A percentile compares a stretch with the other conserved stretches of the same genome.
Conservation (phyloP, 2,797 vertebrate genomes). For the Ptychobarbus kaznakovi region DNA sequence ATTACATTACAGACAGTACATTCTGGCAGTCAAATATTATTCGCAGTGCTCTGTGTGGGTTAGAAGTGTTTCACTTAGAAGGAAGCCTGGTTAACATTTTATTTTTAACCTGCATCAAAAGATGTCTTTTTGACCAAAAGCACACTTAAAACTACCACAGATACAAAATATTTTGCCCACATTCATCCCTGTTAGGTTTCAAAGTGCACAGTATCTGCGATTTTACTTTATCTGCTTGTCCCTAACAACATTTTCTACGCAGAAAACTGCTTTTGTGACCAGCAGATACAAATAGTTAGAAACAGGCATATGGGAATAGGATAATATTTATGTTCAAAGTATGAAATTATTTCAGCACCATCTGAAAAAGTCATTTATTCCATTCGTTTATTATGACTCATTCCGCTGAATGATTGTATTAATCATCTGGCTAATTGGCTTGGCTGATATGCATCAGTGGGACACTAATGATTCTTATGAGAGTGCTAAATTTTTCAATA, state of each 20-base stretch:
- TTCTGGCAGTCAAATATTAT: slow-evolving; percentile 19
- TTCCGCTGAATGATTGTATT: slow-evolving; percentile 50
- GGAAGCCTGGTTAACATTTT: neutral
- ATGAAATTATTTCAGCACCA: slow-evolving; percentile 50
- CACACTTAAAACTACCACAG: neutral
- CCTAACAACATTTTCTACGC: slow-evolving; percentile 15
- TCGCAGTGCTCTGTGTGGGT: neutral
- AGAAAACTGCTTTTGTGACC: slow-evolving; percentile 44
- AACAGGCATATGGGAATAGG: slow-evolving; percentile 50
- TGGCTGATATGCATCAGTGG: slow-evolving; percentile 35
- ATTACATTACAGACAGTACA: neutral
- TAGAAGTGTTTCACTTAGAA: neutral
- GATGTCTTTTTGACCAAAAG: neutral
- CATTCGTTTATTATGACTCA: slow-evolving; percentile 42
- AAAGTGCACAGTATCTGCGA: neutral
- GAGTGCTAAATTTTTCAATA: slow-evolving; percentile 49
- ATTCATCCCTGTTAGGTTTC: neutral
- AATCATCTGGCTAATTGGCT: slow-evolving; percentile 48
- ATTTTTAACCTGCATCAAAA: slow-evolving; percentile 5
- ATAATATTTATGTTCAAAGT: slow-evolving; percentile 47
- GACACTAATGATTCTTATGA: slow-evolving; percentile 60
- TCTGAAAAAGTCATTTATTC: slow-evolving; percentile 52
- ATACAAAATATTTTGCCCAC: neutral
- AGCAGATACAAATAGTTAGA: slow-evolving; percentile 50
- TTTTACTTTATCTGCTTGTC: neutral